Evolutionary conservation across 2,113 vertebrate genomes (phyloP), one percentile per base, ranked within the genome.

Genomic region (Cyanoderma ruficeps): DNA sequence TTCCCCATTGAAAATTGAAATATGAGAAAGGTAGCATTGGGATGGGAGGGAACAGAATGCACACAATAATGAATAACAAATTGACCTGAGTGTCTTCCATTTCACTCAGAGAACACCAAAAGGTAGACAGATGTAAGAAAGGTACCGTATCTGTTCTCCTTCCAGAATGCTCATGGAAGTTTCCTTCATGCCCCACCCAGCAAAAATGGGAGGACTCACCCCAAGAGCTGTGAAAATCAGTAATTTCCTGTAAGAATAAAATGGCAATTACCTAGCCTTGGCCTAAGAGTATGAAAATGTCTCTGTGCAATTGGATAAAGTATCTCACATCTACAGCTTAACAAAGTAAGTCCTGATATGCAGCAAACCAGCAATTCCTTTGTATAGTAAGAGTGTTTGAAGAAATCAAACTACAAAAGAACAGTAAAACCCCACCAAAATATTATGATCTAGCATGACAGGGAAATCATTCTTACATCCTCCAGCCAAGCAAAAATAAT

Each of bases 201-300:
- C 8, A 82, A 82, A 82, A 85, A 52, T 0, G 1, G 25, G 12
- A 37, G 21, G 21, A 37, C 1, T 23, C 1, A 2, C 10, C 11
- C 2, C 7, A 55, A 24, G 5, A 60, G 14, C 6, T 18, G 27
- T 15, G 24, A 69, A 74, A 81, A 74, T 8, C 42, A 61, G 24
- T 75, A 24, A 52, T 55, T 81, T 91, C 42, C 44, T 1, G 0
- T 30, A 27, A 69, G n/a, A 67, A 39, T 57, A 67, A 67, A 89
- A 63, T 0, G 5, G 15, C 28, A 49, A 41, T 13, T 56, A 44
- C 8, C 39, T 71, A 83, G 27, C 65, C 65, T 67, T 42, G 22
- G 37, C 69, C 28, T 41, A 18, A 49, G 30, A 82, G 21, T 25
- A 69, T 10, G 50, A 71, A 72, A 92, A 69, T 14, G 9, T 7